Evolutionary conservation across 2,888 invertebrate species (phyloP).

Genomic region (Heliconius erato): DNA sequence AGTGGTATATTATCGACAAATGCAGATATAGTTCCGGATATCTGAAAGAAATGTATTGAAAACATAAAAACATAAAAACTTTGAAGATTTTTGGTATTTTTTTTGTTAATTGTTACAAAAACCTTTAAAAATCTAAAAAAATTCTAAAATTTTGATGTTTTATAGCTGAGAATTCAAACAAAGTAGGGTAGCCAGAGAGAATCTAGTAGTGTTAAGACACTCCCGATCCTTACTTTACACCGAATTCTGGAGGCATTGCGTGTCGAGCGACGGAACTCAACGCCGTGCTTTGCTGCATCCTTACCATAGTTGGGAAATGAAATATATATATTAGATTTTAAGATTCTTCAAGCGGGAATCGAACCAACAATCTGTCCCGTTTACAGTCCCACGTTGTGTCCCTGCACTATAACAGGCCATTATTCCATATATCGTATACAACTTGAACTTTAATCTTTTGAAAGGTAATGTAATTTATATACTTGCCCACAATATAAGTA

Average conservation of each 20-base stretch:
- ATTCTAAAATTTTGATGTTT: no score
- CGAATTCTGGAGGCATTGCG: no score
- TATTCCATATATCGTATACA: no score
- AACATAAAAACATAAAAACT: not conserved
- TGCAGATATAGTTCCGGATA: constrained; percentile 92
- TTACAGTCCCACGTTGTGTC: not conserved
- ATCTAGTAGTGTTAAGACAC: no score
- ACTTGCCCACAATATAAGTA: constrained; percentile 90
- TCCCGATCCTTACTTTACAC: no score
- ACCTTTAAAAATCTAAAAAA: no score
- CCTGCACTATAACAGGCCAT: not conserved
- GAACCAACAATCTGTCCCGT: not conserved
- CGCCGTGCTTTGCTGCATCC: not conserved
- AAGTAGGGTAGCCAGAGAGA: no score
- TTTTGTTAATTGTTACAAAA: not conserved
- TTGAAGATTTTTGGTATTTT: not conserved
- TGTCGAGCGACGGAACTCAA: no score
- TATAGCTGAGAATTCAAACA: no score
- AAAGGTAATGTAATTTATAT: not conserved
- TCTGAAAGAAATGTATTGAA: constrained; percentile 73
- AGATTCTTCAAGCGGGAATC: not conserved
- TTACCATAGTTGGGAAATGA: not conserved
- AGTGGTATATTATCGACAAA: constrained; percentile 96
- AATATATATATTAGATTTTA: not conserved
- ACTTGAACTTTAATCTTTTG: no score